Percentiles rank a stretch among this genome's conserved stretches.
Conservation (phyloP, 2,113 vertebrate genomes). For the Hiodon alosoides region DNA sequence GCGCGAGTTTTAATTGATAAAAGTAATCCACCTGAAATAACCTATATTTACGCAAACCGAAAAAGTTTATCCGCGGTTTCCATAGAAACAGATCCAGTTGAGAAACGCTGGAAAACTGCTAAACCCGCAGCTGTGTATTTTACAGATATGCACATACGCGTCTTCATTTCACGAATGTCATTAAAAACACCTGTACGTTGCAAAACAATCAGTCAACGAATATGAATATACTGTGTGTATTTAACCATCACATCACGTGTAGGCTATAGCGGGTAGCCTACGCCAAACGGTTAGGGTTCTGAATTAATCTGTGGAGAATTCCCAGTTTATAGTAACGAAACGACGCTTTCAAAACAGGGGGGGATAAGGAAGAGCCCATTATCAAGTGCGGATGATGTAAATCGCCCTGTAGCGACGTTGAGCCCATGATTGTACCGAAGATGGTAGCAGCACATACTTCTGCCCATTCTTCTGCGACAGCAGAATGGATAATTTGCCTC, state of each 20-base stretch:
- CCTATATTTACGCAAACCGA: not conserved
- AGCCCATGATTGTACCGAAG: constrained; percentile 60
- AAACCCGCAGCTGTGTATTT: too few species aligned
- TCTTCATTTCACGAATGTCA: too few species aligned
- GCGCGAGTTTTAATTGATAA: too few species aligned
- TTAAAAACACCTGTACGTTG: too few species aligned
- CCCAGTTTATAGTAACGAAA: not conserved
- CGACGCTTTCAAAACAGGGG: not conserved
- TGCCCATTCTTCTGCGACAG: constrained; percentile 75
- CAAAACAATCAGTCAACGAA: too few species aligned
- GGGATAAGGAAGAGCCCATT: constrained; percentile 20
- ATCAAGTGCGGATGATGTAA: constrained; percentile 12
- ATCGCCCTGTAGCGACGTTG: constrained; percentile 24
- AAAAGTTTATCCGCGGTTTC: constrained; percentile 1
- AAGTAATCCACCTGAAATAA: too few species aligned
- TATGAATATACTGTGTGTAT: too few species aligned
- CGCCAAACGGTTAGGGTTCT: too few species aligned
- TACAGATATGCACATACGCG: too few species aligned
- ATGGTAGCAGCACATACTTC: constrained; percentile 87
- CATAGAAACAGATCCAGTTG: constrained; percentile 3
- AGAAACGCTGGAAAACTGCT: not conserved
- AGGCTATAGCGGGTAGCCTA: too few species aligned
- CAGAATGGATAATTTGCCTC: constrained; percentile 88
- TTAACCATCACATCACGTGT: too few species aligned
- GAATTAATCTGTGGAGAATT: not conserved